Evolutionary conservation across 2,888 invertebrate genomes (phyloP).

Genomic region (Eubasilissa splendida): DNA sequence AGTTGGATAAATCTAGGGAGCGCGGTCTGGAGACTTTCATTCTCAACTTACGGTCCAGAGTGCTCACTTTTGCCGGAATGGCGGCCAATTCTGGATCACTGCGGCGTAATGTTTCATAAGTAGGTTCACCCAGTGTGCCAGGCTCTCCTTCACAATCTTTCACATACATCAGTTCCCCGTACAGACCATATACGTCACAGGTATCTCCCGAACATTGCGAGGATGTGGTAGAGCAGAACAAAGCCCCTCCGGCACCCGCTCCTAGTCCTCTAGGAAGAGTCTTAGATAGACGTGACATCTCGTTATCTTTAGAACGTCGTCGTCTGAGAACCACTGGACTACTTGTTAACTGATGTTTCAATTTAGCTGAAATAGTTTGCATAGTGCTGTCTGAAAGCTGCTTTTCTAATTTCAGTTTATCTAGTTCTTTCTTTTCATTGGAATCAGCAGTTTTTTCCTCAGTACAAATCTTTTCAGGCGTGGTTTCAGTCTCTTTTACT

Average conservation of each 20-base stretch:
- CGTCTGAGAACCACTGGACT: slow-evolving; percentile 77
- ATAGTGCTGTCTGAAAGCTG: slow-evolving; percentile 76
- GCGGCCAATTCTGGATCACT: slow-evolving; percentile 90
- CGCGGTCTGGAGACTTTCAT: slow-evolving; percentile 88
- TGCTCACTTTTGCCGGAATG: slow-evolving; percentile 87
- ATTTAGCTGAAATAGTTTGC: slow-evolving; percentile 70
- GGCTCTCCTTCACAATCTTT: slow-evolving; percentile 89
- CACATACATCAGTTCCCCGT: slow-evolving; percentile 91
- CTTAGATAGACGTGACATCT: slow-evolving; percentile 79
- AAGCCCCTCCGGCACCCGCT: slow-evolving; percentile 67
- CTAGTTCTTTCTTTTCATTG: slow-evolving; percentile 60
- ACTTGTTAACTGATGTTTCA: slow-evolving; percentile 75
- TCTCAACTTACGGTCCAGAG: slow-evolving; percentile 83
- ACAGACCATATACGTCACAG: slow-evolving; percentile 91
- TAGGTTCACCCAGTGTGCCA: slow-evolving; percentile 79
- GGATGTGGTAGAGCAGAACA: slow-evolving; percentile 65
- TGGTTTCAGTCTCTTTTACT: slow-evolving; percentile 31
- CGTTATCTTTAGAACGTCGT: slow-evolving; percentile 74
- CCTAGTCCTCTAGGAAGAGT: slow-evolving; percentile 85
- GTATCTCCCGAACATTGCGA: slow-evolving; percentile 77
- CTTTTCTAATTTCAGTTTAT: slow-evolving; percentile 75
- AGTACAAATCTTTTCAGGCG: slow-evolving; percentile 58
- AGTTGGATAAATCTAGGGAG: slow-evolving; percentile 87
- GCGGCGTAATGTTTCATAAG: slow-evolving; percentile 83
- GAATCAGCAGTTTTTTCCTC: slow-evolving; percentile 66